Conservation (phyloP, 2,888 invertebrate species). For the Galeruca laticollis region DNA sequence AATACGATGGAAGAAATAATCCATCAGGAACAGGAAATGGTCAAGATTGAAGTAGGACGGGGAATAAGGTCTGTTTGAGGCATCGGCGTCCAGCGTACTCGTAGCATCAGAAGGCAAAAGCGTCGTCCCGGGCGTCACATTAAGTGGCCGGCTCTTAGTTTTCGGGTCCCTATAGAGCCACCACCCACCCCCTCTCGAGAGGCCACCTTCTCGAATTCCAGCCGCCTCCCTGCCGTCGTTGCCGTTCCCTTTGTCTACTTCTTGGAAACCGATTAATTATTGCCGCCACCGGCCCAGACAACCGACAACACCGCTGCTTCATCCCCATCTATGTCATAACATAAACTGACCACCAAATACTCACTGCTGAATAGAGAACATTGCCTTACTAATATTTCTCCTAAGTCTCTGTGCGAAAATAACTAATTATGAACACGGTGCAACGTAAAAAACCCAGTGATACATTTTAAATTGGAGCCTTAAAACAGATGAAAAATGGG, state of each 20-base stretch:
- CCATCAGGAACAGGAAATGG: conserved; percentile 45
- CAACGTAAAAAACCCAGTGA: background rate
- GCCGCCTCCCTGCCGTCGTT: conserved; percentile 19
- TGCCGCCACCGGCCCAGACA: conserved; percentile 49
- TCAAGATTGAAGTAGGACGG: conserved; percentile 44
- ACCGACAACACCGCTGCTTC: conserved; percentile 45
- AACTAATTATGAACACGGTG: conserved; percentile 3
- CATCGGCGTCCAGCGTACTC: conserved; percentile 31
- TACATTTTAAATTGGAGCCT: no score
- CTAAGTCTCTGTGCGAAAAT: conserved; percentile 4
- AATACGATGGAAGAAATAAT: conserved; percentile 38
- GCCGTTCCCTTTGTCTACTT: conserved; percentile 64
- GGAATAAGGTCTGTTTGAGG: conserved; percentile 46
- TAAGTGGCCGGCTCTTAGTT: conserved; percentile 68
- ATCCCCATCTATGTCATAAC: conserved; percentile 62
- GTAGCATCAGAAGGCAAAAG: conserved; percentile 44
- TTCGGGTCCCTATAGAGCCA: conserved; percentile 64
- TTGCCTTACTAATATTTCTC: conserved; percentile 4
- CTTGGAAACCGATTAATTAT: conserved; percentile 66
- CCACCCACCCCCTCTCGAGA: conserved; percentile 60
- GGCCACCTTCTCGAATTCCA: conserved; percentile 59
- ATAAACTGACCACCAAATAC: conserved; percentile 54
- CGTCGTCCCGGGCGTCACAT: conserved; percentile 67
- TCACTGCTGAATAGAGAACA: conserved; percentile 8
- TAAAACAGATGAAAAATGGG: no score